Base-by-base conservation (phyloP, 2,113 vertebrate species). In the Coptodon rendalli region DNA sequence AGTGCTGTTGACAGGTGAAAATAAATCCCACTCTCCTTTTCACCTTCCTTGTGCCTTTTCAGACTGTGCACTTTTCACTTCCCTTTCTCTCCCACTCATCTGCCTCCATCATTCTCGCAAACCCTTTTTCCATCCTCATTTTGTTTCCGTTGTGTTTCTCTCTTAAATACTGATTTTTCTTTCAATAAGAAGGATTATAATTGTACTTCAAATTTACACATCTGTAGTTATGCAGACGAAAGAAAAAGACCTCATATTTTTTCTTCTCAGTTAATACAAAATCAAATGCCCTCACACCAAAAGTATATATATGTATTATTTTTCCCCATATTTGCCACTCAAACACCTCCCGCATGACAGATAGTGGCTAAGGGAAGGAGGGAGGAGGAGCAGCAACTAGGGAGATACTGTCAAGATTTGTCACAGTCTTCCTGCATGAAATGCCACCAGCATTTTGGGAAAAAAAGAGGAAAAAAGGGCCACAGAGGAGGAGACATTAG, bases 1-100 rank as follows among this genome's bases (percentile, higher is more conserved):
- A 94, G 92, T 92, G 91, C 89, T 91, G 88, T 90, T 93, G 93
- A 93, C 91, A 91, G 92, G 82, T 86, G 68, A 92, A 91, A 94
- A 93, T 93, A 95, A 92, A 94, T 94, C 84, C 91, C 81, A 84
- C 63, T 84, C 91, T 89, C 71, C 87, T 94, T 89, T 90, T 85
- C 81, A 71, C 83, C 61, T 80, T 91, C 16, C 53, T 50, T 80
- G 50, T 36, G 34, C 83, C 29, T 82, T 88, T 83, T 88, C 54
- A 81, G 45, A n/a, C 84, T 84, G 17, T 76, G 45, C 56, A 79
- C 73, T 29, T 84, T 84, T 84, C 48, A 52, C 19, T 29, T 73
- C 17, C 52, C 11, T 48, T 79, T 68, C 73, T 84, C 43, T 45
- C 57, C 22, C 16, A 40, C 54, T 82, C 59, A 83, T 86, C 59